A percentile compares a stretch with the other conserved stretches of the same genome.
Conservation (phyloP, 2,797 vertebrate species). For the Masticophis lateralis region DNA sequence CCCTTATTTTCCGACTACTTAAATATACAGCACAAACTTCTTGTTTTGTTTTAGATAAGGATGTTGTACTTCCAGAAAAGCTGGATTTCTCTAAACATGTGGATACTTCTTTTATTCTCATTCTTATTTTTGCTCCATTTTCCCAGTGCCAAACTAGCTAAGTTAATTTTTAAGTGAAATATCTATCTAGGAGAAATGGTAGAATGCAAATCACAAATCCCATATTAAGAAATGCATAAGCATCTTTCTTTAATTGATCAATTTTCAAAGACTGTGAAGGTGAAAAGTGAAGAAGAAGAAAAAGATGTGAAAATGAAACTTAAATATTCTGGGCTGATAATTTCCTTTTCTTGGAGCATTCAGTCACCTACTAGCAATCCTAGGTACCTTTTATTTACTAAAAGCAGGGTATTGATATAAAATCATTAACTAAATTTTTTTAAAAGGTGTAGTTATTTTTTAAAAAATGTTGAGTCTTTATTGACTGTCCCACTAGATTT, state of each 20-base stretch:
- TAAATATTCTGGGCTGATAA: neutral
- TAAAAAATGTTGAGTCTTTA: neutral
- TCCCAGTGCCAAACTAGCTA: neutral
- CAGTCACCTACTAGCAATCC: neutral
- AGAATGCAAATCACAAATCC: neutral
- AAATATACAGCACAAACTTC: neutral
- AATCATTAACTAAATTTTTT: neutral
- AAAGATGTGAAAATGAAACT: neutral
- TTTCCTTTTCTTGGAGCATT: neutral
- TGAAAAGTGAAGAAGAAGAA: neutral
- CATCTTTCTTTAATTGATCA: neutral
- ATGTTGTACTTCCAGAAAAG: neutral
- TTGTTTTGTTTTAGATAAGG: neutral
- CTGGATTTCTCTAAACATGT: neutral
- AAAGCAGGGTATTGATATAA: neutral
- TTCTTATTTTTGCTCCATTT: neutral
- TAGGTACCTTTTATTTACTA: neutral
- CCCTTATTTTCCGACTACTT: neutral
- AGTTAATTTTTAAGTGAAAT: neutral
- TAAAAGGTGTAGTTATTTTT: neutral
- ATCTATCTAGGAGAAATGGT: neutral
- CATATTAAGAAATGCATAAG: neutral
- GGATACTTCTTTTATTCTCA: neutral
- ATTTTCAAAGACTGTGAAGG: neutral
- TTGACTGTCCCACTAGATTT: neutral